Percentiles rank a stretch among this genome's conserved stretches.
Conservation (phyloP, 2,113 vertebrate species). For the Percopsis transmontana region DNA sequence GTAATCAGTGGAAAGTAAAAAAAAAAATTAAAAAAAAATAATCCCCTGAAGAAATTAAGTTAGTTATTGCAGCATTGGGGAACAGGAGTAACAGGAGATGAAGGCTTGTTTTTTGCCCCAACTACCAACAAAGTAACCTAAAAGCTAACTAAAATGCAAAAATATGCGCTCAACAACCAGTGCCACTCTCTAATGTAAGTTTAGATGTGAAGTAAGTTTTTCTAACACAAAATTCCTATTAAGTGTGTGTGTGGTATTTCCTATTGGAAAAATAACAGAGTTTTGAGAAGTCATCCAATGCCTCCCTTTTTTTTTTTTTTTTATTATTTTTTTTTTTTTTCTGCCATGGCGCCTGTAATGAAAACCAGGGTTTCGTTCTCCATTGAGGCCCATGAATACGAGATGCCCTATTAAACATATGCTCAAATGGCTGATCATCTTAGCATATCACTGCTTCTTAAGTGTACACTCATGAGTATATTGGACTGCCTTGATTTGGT, state of each 20-base stretch:
- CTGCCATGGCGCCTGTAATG: slow-evolving; percentile 67
- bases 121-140: too few species aligned
- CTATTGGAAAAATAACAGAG: slow-evolving; percentile 69
- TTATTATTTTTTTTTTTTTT: too few species aligned
- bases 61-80: too few species aligned
- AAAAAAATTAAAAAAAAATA: too few species aligned
- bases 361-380: slow-evolving; percentile 64
- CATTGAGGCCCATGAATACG: slow-evolving; percentile 16
- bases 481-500: too few species aligned
- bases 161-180: neutral
- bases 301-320: slow-evolving; percentile 52
- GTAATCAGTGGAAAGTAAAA: neutral
- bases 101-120: too few species aligned
- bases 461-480: too few species aligned
- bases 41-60: too few species aligned
- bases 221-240: too few species aligned
- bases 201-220: slow-evolving; percentile 40
- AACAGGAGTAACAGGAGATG: too few species aligned
- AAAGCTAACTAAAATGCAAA: too few species aligned
- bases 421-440: slow-evolving; percentile 30
- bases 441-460: slow-evolving; percentile 5
- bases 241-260: slow-evolving; percentile 72
- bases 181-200: neutral
- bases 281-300: slow-evolving; percentile 68
- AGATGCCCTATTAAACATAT: slow-evolving; percentile 42